Conservation (phyloP, 2,888 invertebrate genomes). For the Adineta ricciae region DNA sequence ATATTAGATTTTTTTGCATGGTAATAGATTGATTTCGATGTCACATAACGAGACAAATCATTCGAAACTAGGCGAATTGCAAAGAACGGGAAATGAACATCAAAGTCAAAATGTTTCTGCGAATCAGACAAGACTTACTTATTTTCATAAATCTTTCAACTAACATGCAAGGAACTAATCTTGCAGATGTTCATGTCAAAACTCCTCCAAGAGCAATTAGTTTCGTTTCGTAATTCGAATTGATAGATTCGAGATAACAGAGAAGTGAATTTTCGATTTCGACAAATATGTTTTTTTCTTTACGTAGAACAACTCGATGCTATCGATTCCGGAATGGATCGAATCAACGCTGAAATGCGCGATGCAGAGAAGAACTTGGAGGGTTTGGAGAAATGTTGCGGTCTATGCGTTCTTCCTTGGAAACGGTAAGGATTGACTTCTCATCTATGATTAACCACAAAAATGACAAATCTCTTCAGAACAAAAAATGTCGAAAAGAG, state of each 20-base stretch:
- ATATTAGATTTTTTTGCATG: not conserved
- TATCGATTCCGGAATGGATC: conserved; percentile 99
- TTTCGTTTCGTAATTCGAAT: too few species aligned
- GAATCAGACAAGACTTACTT: too few species aligned
- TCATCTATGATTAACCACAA: not conserved
- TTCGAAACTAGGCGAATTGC: not conserved
- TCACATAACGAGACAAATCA: not conserved
- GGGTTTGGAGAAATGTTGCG: conserved; percentile 99
- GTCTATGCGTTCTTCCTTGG: conserved; percentile 93
- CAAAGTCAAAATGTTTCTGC: too few species aligned
- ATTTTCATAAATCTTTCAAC: too few species aligned
- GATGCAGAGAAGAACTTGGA: conserved; percentile 99
- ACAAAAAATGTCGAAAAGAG: conserved; percentile 72
- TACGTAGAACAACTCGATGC: conserved; percentile 85
- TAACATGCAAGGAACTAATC: too few species aligned
- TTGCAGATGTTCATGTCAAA: too few species aligned
- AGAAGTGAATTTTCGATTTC: not conserved
- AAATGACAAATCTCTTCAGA: not conserved
- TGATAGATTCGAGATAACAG: too few species aligned
- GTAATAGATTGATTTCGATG: not conserved
- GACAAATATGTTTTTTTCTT: not conserved
- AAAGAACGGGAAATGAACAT: not conserved
- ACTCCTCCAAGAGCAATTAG: too few species aligned
- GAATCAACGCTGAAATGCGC: conserved; percentile 98
- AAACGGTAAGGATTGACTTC: conserved; percentile 61